These are phyloP conservation scores for Euleptes europaea DNA, from an alignment of 2,113 vertebrate species.

Conservation along the genomic window DNA sequence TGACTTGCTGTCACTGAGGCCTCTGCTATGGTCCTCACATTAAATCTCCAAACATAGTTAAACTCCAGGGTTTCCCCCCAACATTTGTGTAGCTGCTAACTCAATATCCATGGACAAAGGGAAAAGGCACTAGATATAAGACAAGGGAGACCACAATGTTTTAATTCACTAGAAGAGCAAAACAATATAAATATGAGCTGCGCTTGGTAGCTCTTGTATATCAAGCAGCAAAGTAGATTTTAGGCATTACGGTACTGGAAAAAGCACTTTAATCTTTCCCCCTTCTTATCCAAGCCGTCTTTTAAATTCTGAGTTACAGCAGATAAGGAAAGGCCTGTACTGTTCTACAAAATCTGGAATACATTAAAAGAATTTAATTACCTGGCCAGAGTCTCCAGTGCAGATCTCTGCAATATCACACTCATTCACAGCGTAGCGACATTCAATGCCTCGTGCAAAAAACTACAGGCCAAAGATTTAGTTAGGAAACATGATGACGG, in stretches of 20 bases:
- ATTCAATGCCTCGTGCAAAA: conserved; percentile 90
- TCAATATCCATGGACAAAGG: too few species aligned
- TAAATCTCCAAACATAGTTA: too few species aligned
- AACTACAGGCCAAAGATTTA: conserved; percentile 77
- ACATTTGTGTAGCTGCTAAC: too few species aligned
- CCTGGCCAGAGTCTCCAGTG: conserved; percentile 96
- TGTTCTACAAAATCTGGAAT: background rate
- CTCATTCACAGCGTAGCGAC: conserved; percentile 92
- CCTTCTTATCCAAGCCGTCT: background rate
- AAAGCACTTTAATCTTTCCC: background rate
- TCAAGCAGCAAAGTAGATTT: background rate
- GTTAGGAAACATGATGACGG: conserved; percentile 3
- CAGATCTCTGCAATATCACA: conserved; percentile 96
- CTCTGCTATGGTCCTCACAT: too few species aligned
- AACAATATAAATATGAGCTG: too few species aligned
- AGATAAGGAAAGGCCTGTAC: background rate
- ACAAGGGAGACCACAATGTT: too few species aligned
- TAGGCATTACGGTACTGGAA: background rate
- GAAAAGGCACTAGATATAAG: too few species aligned
- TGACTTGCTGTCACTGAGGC: too few species aligned
- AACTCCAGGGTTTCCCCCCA: too few species aligned
- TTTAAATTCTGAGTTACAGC: background rate
- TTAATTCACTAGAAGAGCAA: too few species aligned
- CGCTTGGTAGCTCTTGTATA: too few species aligned
- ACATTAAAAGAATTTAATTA: conserved; percentile 50